These are phyloP conservation scores for Ormyrus labotus DNA, from an alignment of 2,888 invertebrate species.

Conservation along the genomic window DNA sequence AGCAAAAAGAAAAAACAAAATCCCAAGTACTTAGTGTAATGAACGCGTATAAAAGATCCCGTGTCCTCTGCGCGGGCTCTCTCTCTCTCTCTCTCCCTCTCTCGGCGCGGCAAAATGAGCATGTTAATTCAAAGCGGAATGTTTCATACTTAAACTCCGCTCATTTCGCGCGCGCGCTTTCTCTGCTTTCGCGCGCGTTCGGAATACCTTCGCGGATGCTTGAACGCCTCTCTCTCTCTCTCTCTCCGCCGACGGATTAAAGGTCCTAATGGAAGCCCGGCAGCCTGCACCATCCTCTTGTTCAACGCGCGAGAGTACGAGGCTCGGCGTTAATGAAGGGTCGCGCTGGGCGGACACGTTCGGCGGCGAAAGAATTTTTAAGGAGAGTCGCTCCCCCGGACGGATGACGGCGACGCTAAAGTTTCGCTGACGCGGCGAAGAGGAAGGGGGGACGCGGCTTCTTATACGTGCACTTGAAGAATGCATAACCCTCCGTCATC, in stretches of 20 bases:
- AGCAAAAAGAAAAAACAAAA: background rate
- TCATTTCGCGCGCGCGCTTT: conserved; percentile 1
- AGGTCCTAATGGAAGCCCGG: conserved; percentile 39
- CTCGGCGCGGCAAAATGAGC: conserved; percentile 39
- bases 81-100: too few relatives aligned
- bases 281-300: background rate
- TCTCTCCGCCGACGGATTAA: conserved; percentile 21
- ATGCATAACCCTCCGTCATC: conserved; percentile 44
- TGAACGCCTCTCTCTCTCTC: background rate
- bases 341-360: background rate
- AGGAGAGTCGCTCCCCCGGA: background rate
- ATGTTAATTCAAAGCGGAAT: conserved; percentile 49
- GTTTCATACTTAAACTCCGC: conserved; percentile 47
- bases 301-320: too few relatives aligned
- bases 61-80: background rate
- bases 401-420: background rate
- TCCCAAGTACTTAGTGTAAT: background rate
- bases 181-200: conserved; percentile 48
- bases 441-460: background rate
- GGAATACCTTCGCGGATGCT: conserved; percentile 44
- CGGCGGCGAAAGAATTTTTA: background rate
- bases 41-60: conserved; percentile 15
- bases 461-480: conserved; percentile 2
- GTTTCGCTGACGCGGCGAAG: conserved; percentile 42
- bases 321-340: too few relatives aligned